A percentile compares a stretch with the other conserved stretches of the same genome.
phyloP scores from a whole-genome alignment of 1,140 invertebrate species.

The Ericerus pela region DNA sequence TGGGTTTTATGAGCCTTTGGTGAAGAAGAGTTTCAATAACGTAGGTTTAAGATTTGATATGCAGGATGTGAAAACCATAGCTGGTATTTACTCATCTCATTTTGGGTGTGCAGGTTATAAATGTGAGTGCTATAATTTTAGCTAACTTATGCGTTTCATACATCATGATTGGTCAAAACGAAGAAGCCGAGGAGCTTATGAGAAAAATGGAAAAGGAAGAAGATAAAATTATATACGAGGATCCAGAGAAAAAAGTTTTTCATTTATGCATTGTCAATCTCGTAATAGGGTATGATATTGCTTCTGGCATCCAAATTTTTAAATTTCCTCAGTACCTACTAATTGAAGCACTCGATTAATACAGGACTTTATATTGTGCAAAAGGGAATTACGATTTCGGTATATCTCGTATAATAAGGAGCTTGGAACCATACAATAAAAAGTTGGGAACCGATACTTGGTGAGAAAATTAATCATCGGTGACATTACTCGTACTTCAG shows the following conservation, averaged over 20 bases:
- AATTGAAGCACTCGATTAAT: constrained; percentile 21
- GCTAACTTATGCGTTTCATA: constrained; percentile 98
- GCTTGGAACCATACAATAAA: constrained; percentile 86
- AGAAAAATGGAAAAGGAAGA: constrained; percentile 97
- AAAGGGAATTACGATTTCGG: constrained; percentile 99
- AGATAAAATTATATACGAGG: constrained; percentile 78
- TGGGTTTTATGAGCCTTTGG: constrained; percentile 96
- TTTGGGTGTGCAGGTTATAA: constrained; percentile 52
- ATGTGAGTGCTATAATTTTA: constrained; percentile 88
- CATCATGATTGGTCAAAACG: constrained; percentile 97
- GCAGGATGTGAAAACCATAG: background rate
- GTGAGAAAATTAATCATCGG: constrained; percentile 31
- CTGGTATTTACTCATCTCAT: background rate
- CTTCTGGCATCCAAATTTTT: background rate
- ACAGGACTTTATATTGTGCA: constrained; percentile 82
- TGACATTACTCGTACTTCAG: background rate
- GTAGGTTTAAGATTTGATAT: constrained; percentile 33
- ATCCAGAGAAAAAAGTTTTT: constrained; percentile 87
- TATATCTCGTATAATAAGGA: constrained; percentile 92
- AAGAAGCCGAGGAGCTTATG: constrained; percentile 98
- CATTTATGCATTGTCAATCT: constrained; percentile 98
- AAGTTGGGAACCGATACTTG: constrained; percentile 93
- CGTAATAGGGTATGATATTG: constrained; percentile 64
- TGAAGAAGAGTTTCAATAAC: constrained; percentile 91
- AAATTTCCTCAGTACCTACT: background rate